Percentiles rank a stretch among this genome's conserved stretches.
Conservation (phyloP, 2,797 vertebrate species). For the Xiphorhynchus erythropygius region DNA sequence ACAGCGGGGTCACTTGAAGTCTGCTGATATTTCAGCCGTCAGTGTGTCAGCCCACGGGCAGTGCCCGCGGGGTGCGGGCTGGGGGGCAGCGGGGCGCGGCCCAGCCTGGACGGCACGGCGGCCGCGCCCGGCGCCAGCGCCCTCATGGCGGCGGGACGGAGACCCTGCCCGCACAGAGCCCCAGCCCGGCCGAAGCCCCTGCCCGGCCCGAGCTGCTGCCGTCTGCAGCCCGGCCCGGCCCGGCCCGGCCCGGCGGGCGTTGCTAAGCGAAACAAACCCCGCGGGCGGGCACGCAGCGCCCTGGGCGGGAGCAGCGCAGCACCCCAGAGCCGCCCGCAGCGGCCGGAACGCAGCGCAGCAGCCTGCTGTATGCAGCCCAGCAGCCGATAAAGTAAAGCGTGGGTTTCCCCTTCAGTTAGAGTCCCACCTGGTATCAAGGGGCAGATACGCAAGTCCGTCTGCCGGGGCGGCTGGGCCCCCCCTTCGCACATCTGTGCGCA, state of each 20-base stretch:
- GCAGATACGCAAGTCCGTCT: neutral
- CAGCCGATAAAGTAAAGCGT: accelerated
- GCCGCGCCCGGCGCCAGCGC: too few species aligned
- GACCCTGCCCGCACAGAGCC: too few species aligned
- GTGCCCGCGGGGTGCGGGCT: too few species aligned
- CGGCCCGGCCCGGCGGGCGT: slow-evolving; percentile 4
- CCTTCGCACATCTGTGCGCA: accelerated
- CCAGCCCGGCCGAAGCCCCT: too few species aligned
- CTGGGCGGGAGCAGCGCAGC: neutral
- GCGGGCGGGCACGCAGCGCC: neutral
- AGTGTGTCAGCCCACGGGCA: accelerated
- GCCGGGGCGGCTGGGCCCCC: accelerated
- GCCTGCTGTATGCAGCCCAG: accelerated
- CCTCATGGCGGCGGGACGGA: too few species aligned
- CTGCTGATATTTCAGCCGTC: accelerated
- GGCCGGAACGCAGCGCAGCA: accelerated
- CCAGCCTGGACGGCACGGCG: too few species aligned
- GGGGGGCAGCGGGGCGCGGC: too few species aligned
- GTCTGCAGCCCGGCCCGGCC: neutral
- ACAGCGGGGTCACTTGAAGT: accelerated
- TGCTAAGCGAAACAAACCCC: slow-evolving; percentile 78
- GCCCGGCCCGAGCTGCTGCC: neutral
- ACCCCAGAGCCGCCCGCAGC: neutral
- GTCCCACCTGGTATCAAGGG: accelerated
- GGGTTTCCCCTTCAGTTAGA: accelerated